Conservation (phyloP, 2,888 invertebrate species). For the Tanypteryx hageni region DNA sequence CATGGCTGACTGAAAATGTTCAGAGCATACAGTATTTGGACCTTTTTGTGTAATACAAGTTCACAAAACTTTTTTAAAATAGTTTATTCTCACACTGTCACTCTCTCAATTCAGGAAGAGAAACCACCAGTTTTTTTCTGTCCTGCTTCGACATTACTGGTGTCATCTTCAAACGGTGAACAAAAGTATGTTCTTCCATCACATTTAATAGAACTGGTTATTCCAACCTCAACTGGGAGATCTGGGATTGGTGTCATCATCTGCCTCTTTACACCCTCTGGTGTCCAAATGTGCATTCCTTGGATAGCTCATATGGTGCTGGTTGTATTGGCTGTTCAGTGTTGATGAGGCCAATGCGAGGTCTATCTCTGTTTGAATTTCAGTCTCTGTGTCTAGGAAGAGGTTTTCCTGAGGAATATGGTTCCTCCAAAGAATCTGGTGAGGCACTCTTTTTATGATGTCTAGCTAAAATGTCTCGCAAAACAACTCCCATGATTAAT, state of each 20-base stretch:
- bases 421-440: slow-evolving; percentile 7
- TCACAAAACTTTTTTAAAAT: slow-evolving; percentile 53
- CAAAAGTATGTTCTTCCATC: slow-evolving; percentile 26
- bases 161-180: slow-evolving; percentile 9
- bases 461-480: background rate
- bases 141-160: slow-evolving; percentile 3
- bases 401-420: slow-evolving; percentile 52
- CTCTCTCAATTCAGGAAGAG: background rate
- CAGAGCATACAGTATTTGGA: slow-evolving; percentile 55
- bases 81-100: slow-evolving; percentile 31
- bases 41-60: slow-evolving; percentile 46
- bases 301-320: slow-evolving; percentile 45
- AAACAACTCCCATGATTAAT: slow-evolving; percentile 36
- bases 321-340: slow-evolving; percentile 28
- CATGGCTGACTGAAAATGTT: slow-evolving; percentile 20
- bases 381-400: slow-evolving; percentile 52
- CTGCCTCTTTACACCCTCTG: slow-evolving; percentile 54
- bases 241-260: slow-evolving; percentile 51
- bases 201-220: slow-evolving; percentile 48
- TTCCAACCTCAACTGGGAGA: slow-evolving; percentile 53
- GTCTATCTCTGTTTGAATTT: slow-evolving; percentile 53
- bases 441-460: slow-evolving; percentile 28
- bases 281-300: slow-evolving; percentile 33
- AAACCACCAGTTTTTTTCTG: slow-evolving; percentile 9
- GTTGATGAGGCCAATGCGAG: slow-evolving; percentile 55